A percentile compares a stretch with the other conserved stretches of the same genome.
phyloP scores from a whole-genome alignment of 2,888 invertebrate genomes.

The Morpho achilles region DNA sequence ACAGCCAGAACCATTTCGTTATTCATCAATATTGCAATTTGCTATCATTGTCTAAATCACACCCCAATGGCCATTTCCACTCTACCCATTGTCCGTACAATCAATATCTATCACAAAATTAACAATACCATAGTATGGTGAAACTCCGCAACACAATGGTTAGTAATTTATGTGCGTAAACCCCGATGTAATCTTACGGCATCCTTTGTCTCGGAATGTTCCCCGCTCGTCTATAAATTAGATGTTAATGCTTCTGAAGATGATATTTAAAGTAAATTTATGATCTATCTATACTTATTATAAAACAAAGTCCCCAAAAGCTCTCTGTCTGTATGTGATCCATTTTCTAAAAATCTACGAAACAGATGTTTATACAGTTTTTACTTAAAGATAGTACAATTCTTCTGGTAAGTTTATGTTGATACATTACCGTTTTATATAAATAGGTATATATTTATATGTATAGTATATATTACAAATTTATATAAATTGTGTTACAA shows the following conservation, averaged over 20 bases:
- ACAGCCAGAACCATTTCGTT: slow-evolving; percentile 6
- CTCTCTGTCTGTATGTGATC: too few species aligned
- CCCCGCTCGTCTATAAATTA: slow-evolving; percentile 21
- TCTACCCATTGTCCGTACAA: slow-evolving; percentile 20
- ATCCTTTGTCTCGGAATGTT: slow-evolving; percentile 8
- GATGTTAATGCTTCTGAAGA: slow-evolving; percentile 13
- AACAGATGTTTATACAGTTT: too few species aligned
- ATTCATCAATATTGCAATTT: slow-evolving; percentile 15
- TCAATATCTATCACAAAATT: slow-evolving; percentile 23
- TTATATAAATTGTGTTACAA: too few species aligned
- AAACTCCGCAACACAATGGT: slow-evolving; percentile 23
- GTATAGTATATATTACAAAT: too few species aligned
- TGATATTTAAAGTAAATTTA: too few species aligned
- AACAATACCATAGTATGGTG: slow-evolving; percentile 21
- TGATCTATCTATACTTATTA: too few species aligned
- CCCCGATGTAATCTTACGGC: slow-evolving; percentile 42
- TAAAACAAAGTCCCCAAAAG: too few species aligned
- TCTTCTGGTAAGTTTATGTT: too few species aligned
- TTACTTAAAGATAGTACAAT: too few species aligned
- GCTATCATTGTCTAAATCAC: slow-evolving; percentile 13
- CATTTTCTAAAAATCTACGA: too few species aligned
- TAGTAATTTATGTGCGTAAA: slow-evolving; percentile 34
- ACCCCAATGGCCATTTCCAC: slow-evolving; percentile 18
- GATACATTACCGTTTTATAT: too few species aligned
- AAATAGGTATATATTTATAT: too few species aligned